Base-by-base conservation (phyloP, 2,797 vertebrate genomes). In the Coregonus ussuriensis region DNA sequence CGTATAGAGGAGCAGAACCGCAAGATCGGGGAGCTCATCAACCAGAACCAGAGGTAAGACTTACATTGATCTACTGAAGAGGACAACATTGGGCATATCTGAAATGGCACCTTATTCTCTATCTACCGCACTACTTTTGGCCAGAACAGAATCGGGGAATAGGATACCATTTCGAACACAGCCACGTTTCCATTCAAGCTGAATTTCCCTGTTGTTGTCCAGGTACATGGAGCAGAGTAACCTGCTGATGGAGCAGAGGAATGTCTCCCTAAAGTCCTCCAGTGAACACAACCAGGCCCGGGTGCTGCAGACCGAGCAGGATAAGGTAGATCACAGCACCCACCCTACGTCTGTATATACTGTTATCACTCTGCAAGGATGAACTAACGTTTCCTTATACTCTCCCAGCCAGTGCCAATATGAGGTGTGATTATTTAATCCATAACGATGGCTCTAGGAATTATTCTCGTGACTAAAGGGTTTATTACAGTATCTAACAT, bases 181-280 rank as follows among this genome's bases (percentile, higher is more conserved):
- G 66, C 66, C 1, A 18, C 29, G 35, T 68, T 35, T 70, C 37
- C 65, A 31, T 15, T 31, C 59, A 15, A 15, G n/a, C 70, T 37
- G 25, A 25, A 1, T 14, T 21, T 37, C 0, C 52, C 0, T 3
- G 66, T 66, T 25, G 7, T 5, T 75, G 35, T 80, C 2, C 88
- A 99, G 98, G 68, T 96, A 95, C 0, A 94, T 99, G 78, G 98
- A 99, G 76, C 97, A 99, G 90, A 99, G 95, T 81, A 96, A 99
- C 87, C 83, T 95, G 87, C 84, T 97, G 85, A 93, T 98, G 94
- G 97, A 99, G 80, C 94, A 97, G 92, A 96, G 97, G 85, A 98
- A 96, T 51, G 95, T 96, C 81, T 96, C 96, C 0, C 93, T 99
- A 76, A 97, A 97, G 78, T 92, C 94, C 1, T 94, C 94, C 81